Base-by-base conservation (phyloP, 2,797 vertebrate genomes). In the Rhabdophis nuchalis region DNA sequence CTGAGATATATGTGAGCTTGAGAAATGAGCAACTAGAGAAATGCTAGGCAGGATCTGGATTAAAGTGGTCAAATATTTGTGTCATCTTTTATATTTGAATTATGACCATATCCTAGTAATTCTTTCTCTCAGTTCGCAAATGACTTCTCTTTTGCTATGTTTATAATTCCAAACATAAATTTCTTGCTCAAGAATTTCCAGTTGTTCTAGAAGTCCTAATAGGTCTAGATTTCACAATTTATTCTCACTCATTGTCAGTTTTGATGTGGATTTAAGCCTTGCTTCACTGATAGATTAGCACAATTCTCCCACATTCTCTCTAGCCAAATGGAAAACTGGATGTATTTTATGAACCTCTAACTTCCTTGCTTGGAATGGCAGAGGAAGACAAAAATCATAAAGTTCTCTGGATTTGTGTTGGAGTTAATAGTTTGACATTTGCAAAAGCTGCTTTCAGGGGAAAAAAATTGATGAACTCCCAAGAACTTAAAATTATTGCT, bases 261-360 rank as follows among this genome's bases (percentile, higher is more conserved):
- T n/a, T 92, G 94, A 89, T n/a, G 88, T 36, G 93, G 93, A 89
- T 92, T 92, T 92, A 87, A 93, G 54, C 68, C 52, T 95, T 94
- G 89, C 91, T 93, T 88, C 93, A 85, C 54, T 46, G 88, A 72
- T 25, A 93, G 95, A 89, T 56, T 41, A 87, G 46, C 50, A 90
- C 68, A 95, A 90, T 91, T 95, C 95, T 94, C 86, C 93, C 94
- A 93, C 64, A 90, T 91, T 94, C 95, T 94, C 94, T 61, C 89
- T 92, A 93, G 61, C 92, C 27, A 86, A 92, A 93, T 92, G 87
- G 29, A 93, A 41, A 95, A 94, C 93, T 86, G 11, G 92, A 95
- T 95, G 93, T 68, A 94, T 52, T 89, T 93, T 89, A 89, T 92
- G 85, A 87, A 0, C 68, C 90, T 93, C 94, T 94, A 89, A 72